A percentile compares a stretch with the other conserved stretches of the same genome.
Conservation (phyloP, 2,797 vertebrate genomes). For the Etheostoma perlongum region DNA sequence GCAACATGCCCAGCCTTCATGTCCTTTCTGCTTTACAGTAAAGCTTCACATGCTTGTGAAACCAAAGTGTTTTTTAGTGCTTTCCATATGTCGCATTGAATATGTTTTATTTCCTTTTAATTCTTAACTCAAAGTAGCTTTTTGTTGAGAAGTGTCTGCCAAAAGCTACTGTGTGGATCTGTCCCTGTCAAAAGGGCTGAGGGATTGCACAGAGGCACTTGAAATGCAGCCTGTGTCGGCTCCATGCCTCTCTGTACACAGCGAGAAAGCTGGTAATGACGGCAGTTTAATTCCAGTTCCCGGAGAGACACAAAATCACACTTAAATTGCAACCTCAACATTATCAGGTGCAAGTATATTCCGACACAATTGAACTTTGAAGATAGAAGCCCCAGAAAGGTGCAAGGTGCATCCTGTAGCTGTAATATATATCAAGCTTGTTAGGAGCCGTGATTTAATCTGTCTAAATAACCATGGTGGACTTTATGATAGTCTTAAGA, state of each 20-base stretch:
- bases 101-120: slow-evolving; percentile 26
- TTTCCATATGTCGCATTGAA: background rate
- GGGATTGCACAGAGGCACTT: slow-evolving; percentile 52
- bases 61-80: slow-evolving; percentile 6
- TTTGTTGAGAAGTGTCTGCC: slow-evolving; percentile 31
- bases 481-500: slow-evolving; percentile 33
- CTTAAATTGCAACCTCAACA: slow-evolving; percentile 49
- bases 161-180: slow-evolving; percentile 36
- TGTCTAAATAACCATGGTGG: slow-evolving; percentile 34
- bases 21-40: slow-evolving; percentile 16
- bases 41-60: slow-evolving; percentile 17
- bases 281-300: slow-evolving; percentile 48
- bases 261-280: slow-evolving; percentile 35
- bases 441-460: slow-evolving; percentile 36
- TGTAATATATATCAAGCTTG: slow-evolving; percentile 25
- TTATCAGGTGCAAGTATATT: slow-evolving; percentile 36
- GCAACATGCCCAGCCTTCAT: slow-evolving; percentile 18
- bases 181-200: slow-evolving; percentile 51
- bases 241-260: slow-evolving; percentile 21
- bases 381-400: slow-evolving; percentile 15
- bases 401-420: slow-evolving; percentile 16
- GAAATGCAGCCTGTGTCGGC: slow-evolving; percentile 51
- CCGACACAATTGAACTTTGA: slow-evolving; percentile 24
- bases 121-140: slow-evolving; percentile 26
- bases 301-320: slow-evolving; percentile 47